phyloP scores from a whole-genome alignment of 2,113 vertebrate genomes.

The Phylloscopus trochilus region DNA sequence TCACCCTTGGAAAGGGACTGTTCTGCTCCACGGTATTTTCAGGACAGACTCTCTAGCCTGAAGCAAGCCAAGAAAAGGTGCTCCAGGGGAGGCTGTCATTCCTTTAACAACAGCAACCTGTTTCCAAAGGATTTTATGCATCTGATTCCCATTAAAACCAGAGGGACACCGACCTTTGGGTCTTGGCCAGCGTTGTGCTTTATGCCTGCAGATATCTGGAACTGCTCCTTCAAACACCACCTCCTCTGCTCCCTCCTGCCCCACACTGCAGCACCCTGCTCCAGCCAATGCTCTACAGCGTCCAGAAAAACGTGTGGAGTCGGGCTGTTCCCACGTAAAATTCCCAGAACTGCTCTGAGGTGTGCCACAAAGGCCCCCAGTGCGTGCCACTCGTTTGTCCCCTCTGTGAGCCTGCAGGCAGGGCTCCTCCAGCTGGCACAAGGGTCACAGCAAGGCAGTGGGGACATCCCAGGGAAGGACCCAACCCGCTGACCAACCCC shows the following conservation, averaged over 20 bases:
- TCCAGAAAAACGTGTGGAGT: background rate
- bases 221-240: background rate
- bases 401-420: accelerated
- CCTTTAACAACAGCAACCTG: background rate
- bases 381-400: accelerated
- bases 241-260: background rate
- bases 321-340: background rate
- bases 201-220: accelerated
- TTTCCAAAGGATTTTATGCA: background rate
- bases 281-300: background rate
- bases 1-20: background rate
- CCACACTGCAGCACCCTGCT: background rate
- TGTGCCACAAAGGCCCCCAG: background rate
- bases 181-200: background rate
- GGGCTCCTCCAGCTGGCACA: accelerated
- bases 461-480: background rate
- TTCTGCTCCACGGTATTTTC: background rate
- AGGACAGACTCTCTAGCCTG: background rate
- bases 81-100: background rate
- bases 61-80: background rate
- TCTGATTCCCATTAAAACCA: background rate
- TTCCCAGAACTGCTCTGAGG: background rate
- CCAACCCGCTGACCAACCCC: accelerated
- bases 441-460: background rate
- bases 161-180: accelerated